These are phyloP conservation scores for Peucedramus taeniatus DNA, from an alignment of 2,113 vertebrate genomes.

Conservation along the genomic window DNA sequence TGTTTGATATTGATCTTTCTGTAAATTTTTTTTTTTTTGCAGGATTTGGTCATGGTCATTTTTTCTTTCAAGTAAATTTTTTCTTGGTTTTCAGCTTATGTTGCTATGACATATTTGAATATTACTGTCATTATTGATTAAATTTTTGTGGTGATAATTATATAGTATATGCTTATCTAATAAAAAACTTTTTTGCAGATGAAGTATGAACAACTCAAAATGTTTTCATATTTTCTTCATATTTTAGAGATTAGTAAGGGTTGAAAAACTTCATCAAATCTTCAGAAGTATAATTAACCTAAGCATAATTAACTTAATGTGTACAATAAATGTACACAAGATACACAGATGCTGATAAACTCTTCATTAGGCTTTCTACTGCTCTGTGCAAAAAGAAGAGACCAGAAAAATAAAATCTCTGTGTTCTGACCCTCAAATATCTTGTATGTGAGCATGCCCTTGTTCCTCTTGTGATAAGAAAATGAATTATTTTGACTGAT, in stretches of 20 bases:
- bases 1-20: not conserved
- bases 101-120: not conserved
- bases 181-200: not conserved
- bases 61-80: not conserved
- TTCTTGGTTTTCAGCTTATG: not conserved
- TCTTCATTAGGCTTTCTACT: not conserved
- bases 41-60: not conserved
- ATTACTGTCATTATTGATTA: not conserved
- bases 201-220: fast-evolving
- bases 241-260: not conserved
- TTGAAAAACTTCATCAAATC: not conserved
- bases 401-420: not conserved
- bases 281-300: not conserved
- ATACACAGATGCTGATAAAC: not conserved
- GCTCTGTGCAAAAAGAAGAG: not conserved
- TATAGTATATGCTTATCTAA: not conserved
- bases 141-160: not conserved
- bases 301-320: not conserved
- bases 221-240: not conserved
- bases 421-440: not conserved
- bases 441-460: not conserved
- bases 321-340: not conserved
- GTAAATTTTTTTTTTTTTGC: not conserved
- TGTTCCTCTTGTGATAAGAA: not conserved
- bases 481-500: not conserved